A percentile compares a stretch with the other conserved stretches of the same genome.
Conservation (phyloP, 2,888 invertebrate genomes). For the Drosophila affinis region DNA sequence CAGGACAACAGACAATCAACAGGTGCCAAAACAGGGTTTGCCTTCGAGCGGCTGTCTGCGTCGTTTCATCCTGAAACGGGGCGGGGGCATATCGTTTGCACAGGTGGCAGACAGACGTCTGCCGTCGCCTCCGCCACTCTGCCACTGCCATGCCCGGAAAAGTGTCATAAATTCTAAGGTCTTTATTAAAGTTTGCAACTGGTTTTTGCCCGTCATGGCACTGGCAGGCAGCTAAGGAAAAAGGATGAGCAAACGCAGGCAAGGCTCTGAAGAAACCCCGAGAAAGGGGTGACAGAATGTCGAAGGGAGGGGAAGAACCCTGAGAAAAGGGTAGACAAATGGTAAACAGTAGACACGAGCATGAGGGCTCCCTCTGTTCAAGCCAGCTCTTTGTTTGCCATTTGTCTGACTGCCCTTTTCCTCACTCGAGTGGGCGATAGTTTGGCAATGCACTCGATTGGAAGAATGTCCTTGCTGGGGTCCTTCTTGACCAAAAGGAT, state of each 20-base stretch:
- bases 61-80: not conserved
- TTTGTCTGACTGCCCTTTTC: not conserved
- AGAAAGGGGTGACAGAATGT: not conserved
- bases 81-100: not conserved
- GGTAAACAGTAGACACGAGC: conserved; percentile 4
- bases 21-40: conserved; percentile 54
- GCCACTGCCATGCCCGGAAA: conserved; percentile 12
- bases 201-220: conserved; percentile 32
- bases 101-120: conserved; percentile 12
- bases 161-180: conserved; percentile 58
- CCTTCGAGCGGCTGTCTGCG: conserved; percentile 12
- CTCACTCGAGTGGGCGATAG: not conserved
- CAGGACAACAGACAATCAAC: conserved; percentile 59
- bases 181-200: conserved; percentile 47
- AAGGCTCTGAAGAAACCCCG: not conserved
- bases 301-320: not conserved
- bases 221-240: conserved; percentile 1
- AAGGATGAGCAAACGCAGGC: not conserved
- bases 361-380: not conserved
- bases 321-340: conserved; percentile 27
- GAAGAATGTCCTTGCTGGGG: not conserved
- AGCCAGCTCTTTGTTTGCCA: not conserved
- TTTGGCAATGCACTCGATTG: not conserved
- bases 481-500: not conserved
- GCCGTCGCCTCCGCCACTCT: conserved; percentile 3